Base-by-base conservation (phyloP, 2,797 vertebrate species). In the Manis crassicaudata region DNA sequence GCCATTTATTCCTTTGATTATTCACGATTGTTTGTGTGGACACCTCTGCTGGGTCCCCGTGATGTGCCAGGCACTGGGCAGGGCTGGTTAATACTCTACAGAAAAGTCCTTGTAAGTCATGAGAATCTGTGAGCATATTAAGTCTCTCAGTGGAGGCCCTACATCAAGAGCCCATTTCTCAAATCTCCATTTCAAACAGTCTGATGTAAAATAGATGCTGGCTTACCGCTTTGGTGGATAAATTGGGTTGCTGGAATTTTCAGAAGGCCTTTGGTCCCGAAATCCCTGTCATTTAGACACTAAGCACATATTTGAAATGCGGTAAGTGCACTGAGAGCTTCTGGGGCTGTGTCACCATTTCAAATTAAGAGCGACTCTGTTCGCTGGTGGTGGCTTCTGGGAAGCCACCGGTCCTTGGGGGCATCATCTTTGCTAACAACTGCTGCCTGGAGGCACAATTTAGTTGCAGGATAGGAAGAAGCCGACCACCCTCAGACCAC, bases 121-220 rank as follows among this genome's bases (percentile, higher is more conserved):
- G 37, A 13, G 32, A 70, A 40, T 1, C 62, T 14, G 13, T 0
- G 1, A 43, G 60, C 21, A 40, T 3, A 2, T n/a, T 13, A 52
- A 5, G 56, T 25, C 27, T 46, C 68, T 62, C 35, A 23, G 84
- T 72, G 67, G 58, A 72, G 63, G 54, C 62, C 9, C 20, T 54
- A 27, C 62, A 35, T 29, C 37, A 40, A 79, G 52, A 75, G 13
- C 18, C 21, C 23, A 14, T 46, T 73, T 46, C 65, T 54, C 37
- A 63, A 77, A 91, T 76, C 70, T 81, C 75, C 76, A 63, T 80
- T 84, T 82, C 85, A 92, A 92, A 90, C 11, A 46, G 52, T 72
- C 63, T 12, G 25, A 86, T 37, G 75, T 90, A 32, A 70, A 50
- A 68, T 13, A 63, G 5, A 52, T 46, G 40, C 35, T 32, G 58